A percentile compares a stretch with the other conserved stretches of the same genome.
Conservation (phyloP, 35 echinoderm and acorn worm species). For the Strongylocentrotus purpuratus region DNA sequence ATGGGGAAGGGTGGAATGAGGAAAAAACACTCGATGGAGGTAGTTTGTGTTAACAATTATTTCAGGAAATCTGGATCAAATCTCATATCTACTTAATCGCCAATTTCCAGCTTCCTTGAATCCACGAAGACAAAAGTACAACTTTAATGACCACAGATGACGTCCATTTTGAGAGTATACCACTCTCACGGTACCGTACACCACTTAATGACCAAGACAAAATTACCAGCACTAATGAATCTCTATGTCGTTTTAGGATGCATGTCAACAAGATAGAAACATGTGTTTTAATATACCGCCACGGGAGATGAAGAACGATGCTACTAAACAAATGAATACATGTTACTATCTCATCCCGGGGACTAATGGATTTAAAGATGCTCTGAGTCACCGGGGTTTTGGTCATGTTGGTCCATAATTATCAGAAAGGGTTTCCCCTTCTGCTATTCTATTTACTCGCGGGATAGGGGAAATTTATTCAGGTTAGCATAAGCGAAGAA, state of each 20-base stretch:
- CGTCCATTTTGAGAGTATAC: background rate
- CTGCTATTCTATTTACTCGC: slow-evolving; percentile 34
- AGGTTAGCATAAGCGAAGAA: background rate
- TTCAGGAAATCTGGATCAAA: background rate
- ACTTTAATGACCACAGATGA: background rate
- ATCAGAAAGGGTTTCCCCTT: slow-evolving; percentile 2
- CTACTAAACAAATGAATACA: slow-evolving; percentile 24
- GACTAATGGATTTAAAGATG: slow-evolving; percentile 37
- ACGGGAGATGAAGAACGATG: background rate
- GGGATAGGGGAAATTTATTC: slow-evolving; percentile 4
- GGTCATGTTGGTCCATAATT: slow-evolving; percentile 1
- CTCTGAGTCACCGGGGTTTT: slow-evolving; percentile 9
- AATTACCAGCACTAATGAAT: background rate
- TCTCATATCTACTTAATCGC: background rate
- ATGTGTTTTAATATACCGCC: slow-evolving; percentile 20
- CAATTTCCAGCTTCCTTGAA: background rate
- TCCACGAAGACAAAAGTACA: background rate
- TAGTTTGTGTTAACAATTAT: background rate
- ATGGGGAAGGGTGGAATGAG: background rate
- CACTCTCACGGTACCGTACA: background rate
- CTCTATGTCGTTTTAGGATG: background rate
- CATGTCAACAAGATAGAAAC: background rate
- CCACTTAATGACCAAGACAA: background rate
- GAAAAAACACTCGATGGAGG: background rate
- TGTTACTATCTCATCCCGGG: background rate